phyloP scores from a whole-genome alignment of 2,888 invertebrate genomes.

The Mythimna loreyi region DNA sequence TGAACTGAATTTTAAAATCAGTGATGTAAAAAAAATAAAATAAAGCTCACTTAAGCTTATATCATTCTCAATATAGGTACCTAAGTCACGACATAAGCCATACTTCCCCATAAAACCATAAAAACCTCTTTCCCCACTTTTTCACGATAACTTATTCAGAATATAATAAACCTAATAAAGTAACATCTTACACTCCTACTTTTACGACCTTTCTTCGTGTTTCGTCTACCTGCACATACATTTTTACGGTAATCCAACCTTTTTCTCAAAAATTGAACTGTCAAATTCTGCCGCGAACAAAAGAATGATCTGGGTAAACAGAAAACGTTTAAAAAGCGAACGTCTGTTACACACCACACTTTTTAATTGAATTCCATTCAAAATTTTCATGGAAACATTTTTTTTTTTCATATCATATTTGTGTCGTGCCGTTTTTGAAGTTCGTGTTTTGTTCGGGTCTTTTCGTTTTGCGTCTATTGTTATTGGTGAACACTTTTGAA shows the following conservation, averaged over 20 bases:
- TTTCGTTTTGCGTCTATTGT: slow-evolving; percentile 17
- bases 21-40: background rate
- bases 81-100: too few species aligned
- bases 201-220: slow-evolving; percentile 47
- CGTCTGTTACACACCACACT: slow-evolving; percentile 68
- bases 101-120: slow-evolving; percentile 2
- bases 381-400: slow-evolving; percentile 57
- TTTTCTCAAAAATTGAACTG: slow-evolving; percentile 69
- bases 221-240: slow-evolving; percentile 31
- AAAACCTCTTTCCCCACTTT: slow-evolving; percentile 30
- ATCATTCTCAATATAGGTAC: background rate
- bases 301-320: slow-evolving; percentile 65
- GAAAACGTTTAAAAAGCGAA: slow-evolving; percentile 68
- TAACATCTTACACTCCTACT: slow-evolving; percentile 35
- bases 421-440: slow-evolving; percentile 21
- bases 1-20: background rate
- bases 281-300: slow-evolving; percentile 69
- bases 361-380: slow-evolving; percentile 71
- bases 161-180: slow-evolving; percentile 50
- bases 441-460: slow-evolving; percentile 17
- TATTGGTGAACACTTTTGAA: background rate
- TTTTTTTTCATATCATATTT: slow-evolving; percentile 48
- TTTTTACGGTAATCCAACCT: slow-evolving; percentile 57
- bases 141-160: slow-evolving; percentile 41
- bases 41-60: background rate